phyloP scores from a whole-genome alignment of 1,140 invertebrate species.

The Drosophila melanogaster region DNA sequence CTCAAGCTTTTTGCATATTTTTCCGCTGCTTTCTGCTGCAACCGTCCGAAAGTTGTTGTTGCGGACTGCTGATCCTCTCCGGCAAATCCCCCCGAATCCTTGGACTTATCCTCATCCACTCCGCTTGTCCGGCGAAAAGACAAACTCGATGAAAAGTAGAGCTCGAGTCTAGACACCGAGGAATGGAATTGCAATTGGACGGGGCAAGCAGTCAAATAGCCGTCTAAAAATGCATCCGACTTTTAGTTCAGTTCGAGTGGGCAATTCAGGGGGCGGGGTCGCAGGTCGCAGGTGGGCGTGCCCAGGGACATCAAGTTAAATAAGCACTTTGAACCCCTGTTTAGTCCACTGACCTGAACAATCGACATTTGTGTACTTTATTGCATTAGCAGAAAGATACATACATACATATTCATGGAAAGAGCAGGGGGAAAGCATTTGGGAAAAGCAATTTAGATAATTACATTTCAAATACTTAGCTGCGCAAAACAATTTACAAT shows the following conservation, averaged over 20 bases:
- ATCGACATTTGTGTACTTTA: conserved; percentile 50
- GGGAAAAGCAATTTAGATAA: conserved; percentile 17
- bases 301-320: conserved; percentile 27
- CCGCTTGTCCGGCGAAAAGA: conserved; percentile 59
- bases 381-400: conserved; percentile 14
- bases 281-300: not conserved
- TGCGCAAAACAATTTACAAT: not conserved
- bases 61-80: conserved; percentile 33
- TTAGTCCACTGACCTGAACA: conserved; percentile 68
- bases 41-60: conserved; percentile 50
- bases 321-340: conserved; percentile 45
- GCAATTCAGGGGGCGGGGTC: not conserved
- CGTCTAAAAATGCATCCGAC: conserved; percentile 60
- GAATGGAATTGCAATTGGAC: conserved; percentile 59
- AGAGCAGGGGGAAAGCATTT: conserved; percentile 29
- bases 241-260: not conserved
- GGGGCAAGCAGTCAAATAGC: conserved; percentile 58
- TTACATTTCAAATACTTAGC: not conserved
- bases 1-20: conserved; percentile 66
- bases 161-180: conserved; percentile 65
- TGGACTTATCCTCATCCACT: not conserved
- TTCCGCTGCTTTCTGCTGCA: conserved; percentile 59
- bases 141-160: conserved; percentile 56
- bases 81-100: conserved; percentile 5
- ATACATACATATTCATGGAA: not conserved